Evolutionary conservation across 2,113 vertebrate genomes (phyloP).

Genomic region (Empidonax alnorum): DNA sequence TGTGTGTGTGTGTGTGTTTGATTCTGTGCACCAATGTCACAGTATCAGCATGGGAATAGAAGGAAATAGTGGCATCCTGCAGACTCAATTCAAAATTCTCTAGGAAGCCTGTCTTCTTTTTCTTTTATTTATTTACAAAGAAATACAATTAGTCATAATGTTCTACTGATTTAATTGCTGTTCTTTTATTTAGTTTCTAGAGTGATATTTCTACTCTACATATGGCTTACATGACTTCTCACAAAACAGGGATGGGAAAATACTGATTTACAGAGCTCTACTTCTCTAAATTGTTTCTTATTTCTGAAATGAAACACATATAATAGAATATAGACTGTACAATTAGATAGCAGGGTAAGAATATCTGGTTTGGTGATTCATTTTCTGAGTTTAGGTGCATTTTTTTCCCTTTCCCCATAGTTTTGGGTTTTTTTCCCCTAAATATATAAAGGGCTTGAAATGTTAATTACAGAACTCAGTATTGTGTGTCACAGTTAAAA

Average conservation of each 20-base stretch:
- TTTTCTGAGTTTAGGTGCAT: background rate
- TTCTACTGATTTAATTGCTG: background rate
- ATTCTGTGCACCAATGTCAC: background rate
- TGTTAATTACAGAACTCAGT: background rate
- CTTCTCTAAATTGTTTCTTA: background rate
- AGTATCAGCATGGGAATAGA: background rate
- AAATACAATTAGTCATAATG: background rate
- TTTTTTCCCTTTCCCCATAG: background rate
- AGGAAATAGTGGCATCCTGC: background rate
- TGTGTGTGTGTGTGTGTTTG: background rate
- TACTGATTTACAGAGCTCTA: background rate
- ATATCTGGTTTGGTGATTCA: background rate
- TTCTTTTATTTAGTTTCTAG: background rate
- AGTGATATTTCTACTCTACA: background rate
- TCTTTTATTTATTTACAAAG: background rate
- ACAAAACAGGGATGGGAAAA: background rate
- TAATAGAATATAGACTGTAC: background rate
- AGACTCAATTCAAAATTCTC: background rate
- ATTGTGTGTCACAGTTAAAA: background rate
- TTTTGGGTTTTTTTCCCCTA: background rate
- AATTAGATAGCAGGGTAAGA: background rate
- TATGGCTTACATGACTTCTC: background rate
- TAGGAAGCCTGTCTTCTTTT: background rate
- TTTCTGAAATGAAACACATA: background rate
- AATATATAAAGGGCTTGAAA: background rate